phyloP scores from a whole-genome alignment of 1,140 invertebrate species.

The Trichoplusia ni region DNA sequence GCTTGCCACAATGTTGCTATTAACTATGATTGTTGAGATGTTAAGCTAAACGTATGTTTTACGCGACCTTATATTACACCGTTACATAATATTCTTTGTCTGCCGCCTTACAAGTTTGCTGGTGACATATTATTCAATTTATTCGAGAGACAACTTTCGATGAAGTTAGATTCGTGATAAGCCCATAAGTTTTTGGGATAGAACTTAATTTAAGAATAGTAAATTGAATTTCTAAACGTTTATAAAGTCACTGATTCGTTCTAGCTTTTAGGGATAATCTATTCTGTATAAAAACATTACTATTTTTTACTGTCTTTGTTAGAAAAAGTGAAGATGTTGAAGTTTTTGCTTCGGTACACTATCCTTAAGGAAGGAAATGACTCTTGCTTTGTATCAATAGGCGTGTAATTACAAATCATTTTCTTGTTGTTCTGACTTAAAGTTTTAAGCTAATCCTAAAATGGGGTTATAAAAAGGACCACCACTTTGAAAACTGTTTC shows the following conservation, averaged over 20 bases:
- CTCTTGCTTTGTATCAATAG: constrained; percentile 47
- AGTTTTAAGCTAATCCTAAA: constrained; percentile 50
- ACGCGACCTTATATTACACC: constrained; percentile 28
- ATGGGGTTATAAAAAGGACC: constrained; percentile 46
- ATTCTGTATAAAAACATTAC: constrained; percentile 25
- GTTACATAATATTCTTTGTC: constrained; percentile 2
- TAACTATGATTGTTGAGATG: constrained; percentile 49
- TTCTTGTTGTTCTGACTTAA: constrained; percentile 52
- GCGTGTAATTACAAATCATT: constrained; percentile 61
- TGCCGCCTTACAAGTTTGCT: constrained; percentile 17
- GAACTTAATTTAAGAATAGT: constrained; percentile 16
- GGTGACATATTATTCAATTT: constrained; percentile 29
- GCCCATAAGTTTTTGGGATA: neutral
- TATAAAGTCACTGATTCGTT: constrained; percentile 6
- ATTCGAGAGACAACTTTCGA: constrained; percentile 14
- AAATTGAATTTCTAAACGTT: constrained; percentile 20
- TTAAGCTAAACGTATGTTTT: constrained; percentile 22
- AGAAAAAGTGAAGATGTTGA: constrained; percentile 4
- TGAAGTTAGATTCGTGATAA: constrained; percentile 7
- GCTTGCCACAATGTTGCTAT: constrained; percentile 59
- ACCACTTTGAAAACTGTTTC: constrained; percentile 36
- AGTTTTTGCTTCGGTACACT: constrained; percentile 41
- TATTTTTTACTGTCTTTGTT: constrained; percentile 1
- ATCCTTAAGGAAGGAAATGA: constrained; percentile 60
- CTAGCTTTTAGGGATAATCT: constrained; percentile 14